Percentiles rank a stretch among this genome's conserved stretches.
Evolutionary conservation across 2,888 invertebrate genomes (phyloP).

Genomic region (Esperia sulphurella): DNA sequence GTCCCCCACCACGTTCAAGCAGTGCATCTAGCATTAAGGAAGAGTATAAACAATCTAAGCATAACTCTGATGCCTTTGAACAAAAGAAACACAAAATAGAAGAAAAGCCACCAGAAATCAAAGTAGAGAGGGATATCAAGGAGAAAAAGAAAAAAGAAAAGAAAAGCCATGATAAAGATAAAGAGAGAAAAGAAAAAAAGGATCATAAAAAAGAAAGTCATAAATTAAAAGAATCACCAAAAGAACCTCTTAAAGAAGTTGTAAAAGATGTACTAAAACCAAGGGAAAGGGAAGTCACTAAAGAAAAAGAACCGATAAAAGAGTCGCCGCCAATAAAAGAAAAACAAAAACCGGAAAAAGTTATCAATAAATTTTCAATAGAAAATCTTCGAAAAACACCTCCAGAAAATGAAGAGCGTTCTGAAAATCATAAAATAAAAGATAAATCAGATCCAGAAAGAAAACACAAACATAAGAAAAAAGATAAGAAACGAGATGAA

Average conservation of each 20-base stretch:
- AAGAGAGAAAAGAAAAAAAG: conserved; percentile 78
- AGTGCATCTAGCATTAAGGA: conserved; percentile 69
- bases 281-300: conserved; percentile 51
- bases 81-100: conserved; percentile 48
- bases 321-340: conserved; percentile 56
- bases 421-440: conserved; percentile 60
- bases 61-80: conserved; percentile 46
- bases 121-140: conserved; percentile 71
- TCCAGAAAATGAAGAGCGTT: conserved; percentile 52
- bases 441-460: conserved; percentile 75
- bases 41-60: conserved; percentile 59
- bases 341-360: conserved; percentile 60
- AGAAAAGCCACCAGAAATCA: conserved; percentile 75
- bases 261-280: conserved; percentile 49
- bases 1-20: conserved; percentile 56
- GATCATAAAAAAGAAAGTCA: conserved; percentile 80
- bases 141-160: conserved; percentile 82
- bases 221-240: conserved; percentile 66
- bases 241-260: conserved; percentile 54
- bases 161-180: conserved; percentile 81
- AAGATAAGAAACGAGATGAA: conserved; percentile 83
- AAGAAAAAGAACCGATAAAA: conserved; percentile 54
- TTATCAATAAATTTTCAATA: conserved; percentile 67
- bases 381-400: conserved; percentile 72
- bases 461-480: conserved; percentile 82